Percentiles rank a stretch among this genome's conserved stretches.
phyloP scores from a whole-genome alignment of 2,888 invertebrate genomes.

The Dugesia japonica region DNA sequence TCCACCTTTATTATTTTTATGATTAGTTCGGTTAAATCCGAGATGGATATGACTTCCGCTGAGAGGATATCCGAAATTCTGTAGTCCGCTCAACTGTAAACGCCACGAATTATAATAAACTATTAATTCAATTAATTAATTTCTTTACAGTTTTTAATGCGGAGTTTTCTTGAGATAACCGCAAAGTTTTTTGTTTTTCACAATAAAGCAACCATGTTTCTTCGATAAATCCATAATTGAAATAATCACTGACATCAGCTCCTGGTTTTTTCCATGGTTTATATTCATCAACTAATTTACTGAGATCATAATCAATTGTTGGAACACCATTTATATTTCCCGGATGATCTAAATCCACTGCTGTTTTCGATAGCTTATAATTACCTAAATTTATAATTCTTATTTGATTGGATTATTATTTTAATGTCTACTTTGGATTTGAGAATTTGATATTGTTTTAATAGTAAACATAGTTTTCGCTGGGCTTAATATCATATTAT shows the following conservation, averaged over 20 bases:
- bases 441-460: slow-evolving; percentile 1
- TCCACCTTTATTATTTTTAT: slow-evolving; percentile 5
- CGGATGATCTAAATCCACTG: slow-evolving; percentile 67
- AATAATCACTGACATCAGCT: slow-evolving; percentile 93
- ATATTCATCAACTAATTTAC: slow-evolving; percentile 84
- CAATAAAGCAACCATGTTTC: slow-evolving; percentile 96
- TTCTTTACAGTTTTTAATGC: background rate
- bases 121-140: too few species aligned
- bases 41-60: slow-evolving; percentile 4
- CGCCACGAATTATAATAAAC: too few species aligned
- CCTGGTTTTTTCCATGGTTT: slow-evolving; percentile 97
- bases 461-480: background rate
- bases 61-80: background rate
- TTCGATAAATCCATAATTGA: slow-evolving; percentile 97
- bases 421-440: background rate
- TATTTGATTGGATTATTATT: background rate
- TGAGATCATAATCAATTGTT: slow-evolving; percentile 73
- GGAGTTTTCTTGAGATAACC: slow-evolving; percentile 37
- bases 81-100: background rate
- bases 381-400: background rate
- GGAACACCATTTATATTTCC: slow-evolving; percentile 81
- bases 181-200: slow-evolving; percentile 54
- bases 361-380: slow-evolving; percentile 38
- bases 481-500: too few species aligned
- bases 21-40: background rate